Evolutionary conservation across 2,888 invertebrate species (phyloP).

Genomic region (Stictocephala bisonia): DNA sequence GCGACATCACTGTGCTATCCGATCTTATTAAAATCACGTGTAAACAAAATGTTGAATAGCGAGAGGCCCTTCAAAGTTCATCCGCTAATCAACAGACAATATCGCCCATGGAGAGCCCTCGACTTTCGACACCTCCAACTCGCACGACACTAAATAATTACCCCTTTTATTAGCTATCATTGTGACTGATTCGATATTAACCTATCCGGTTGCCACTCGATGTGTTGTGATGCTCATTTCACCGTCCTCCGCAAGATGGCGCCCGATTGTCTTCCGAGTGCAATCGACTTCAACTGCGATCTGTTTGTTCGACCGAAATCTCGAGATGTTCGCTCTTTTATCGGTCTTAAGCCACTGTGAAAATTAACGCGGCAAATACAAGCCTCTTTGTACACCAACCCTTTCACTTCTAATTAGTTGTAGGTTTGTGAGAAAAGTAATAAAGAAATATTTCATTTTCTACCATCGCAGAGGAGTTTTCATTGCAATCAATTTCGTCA

Average conservation of each 20-base stretch:
- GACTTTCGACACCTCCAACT: conserved; percentile 4
- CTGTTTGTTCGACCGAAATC: background rate
- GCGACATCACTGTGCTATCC: no score
- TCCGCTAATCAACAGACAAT: conserved; percentile 1
- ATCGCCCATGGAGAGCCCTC: conserved; percentile 12
- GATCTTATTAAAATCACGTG: conserved; percentile 40
- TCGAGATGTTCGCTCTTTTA: conserved; percentile 18
- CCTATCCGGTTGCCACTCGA: background rate
- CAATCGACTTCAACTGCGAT: background rate
- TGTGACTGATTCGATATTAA: background rate
- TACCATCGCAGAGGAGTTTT: no score
- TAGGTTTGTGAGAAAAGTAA: no score
- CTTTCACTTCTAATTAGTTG: no score
- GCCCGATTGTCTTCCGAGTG: conserved; percentile 7
- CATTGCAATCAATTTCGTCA: no score
- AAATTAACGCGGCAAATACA: background rate
- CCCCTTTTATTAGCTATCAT: background rate
- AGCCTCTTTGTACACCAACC: no score
- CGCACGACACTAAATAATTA: conserved; percentile 20
- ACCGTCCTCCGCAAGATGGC: conserved; percentile 4
- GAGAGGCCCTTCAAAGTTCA: conserved; percentile 26
- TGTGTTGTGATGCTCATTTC: conserved; percentile 17
- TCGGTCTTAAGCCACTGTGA: conserved; percentile 21
- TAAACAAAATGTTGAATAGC: conserved; percentile 36
- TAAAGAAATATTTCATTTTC: no score